Conservation (phyloP, 23 tunicate genomes). For the Trididemnum nubilum region DNA sequence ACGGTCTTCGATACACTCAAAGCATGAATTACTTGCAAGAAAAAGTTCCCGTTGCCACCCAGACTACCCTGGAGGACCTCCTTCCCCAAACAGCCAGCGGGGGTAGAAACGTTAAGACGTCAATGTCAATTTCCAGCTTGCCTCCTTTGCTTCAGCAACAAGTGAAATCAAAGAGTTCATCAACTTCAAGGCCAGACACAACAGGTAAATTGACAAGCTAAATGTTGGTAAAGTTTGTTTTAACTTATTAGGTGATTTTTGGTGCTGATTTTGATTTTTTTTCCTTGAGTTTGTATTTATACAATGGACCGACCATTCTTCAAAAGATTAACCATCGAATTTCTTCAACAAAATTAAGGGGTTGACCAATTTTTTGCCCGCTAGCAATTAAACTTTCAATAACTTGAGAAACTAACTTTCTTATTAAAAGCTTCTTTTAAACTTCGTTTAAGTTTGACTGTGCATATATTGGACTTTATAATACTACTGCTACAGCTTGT, state of each 20-base stretch:
- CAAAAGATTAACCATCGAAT: no score
- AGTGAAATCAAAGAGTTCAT: neutral
- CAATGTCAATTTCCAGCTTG: constrained; percentile 63
- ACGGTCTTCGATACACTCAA: constrained; percentile 85
- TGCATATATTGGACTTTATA: no score
- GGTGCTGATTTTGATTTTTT: no score
- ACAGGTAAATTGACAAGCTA: constrained; percentile 18
- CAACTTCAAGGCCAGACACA: constrained; percentile 9
- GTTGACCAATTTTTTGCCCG: no score
- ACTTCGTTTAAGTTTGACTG: no score
- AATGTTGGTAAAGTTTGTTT: neutral
- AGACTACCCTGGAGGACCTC: constrained; percentile 39
- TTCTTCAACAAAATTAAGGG: no score
- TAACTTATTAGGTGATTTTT: neutral
- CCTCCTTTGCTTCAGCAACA: constrained; percentile 64
- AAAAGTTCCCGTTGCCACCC: constrained; percentile 53
- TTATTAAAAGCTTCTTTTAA: no score
- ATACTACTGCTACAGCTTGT: no score
- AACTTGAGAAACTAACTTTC: no score
- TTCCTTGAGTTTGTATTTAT: no score
- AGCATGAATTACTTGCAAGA: constrained; percentile 86
- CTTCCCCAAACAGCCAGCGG: neutral
- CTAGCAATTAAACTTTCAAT: no score
- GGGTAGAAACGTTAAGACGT: constrained; percentile 56
- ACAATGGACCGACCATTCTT: no score